phyloP scores from a whole-genome alignment of 2,797 vertebrate genomes.

The Anniella stebbinsi region DNA sequence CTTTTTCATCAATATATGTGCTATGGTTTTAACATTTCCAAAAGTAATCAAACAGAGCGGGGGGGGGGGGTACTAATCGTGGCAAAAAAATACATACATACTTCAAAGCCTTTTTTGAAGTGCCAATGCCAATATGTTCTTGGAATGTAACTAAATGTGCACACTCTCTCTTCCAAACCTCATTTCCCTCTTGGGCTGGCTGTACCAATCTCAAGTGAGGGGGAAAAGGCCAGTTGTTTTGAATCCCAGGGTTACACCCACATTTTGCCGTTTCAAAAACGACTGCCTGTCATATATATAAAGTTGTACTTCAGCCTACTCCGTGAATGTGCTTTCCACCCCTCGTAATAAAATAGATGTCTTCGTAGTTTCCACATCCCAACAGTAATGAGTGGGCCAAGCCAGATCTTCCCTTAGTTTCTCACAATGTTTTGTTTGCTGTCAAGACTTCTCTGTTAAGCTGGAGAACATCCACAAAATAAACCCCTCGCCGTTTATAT shows the following conservation, averaged over 20 bases:
- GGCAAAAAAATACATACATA: constrained; percentile 81
- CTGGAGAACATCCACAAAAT: constrained; percentile 51
- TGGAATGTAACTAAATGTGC: constrained; percentile 84
- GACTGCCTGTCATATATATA: constrained; percentile 75
- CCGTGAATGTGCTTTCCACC: constrained; percentile 76
- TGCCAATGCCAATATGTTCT: constrained; percentile 87
- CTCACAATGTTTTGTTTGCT: constrained; percentile 81
- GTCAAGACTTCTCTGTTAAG: constrained; percentile 72
- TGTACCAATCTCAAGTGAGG: constrained; percentile 81
- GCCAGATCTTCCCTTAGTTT: constrained; percentile 76
- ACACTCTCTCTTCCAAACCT: constrained; percentile 84
- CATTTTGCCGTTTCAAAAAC: constrained; percentile 79
- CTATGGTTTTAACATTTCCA: constrained; percentile 83
- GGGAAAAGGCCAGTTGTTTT: constrained; percentile 82
- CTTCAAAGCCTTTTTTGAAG: constrained; percentile 82
- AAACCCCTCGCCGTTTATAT: constrained; percentile 55
- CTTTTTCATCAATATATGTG: constrained; percentile 82
- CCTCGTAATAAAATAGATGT: constrained; percentile 77
- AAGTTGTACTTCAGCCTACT: constrained; percentile 72
- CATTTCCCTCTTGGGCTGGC: constrained; percentile 85
- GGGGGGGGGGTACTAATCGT: constrained; percentile 81
- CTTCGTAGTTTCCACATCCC: constrained; percentile 83
- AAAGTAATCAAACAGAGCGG: constrained; percentile 80
- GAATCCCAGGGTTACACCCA: constrained; percentile 86
- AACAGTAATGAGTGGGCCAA: constrained; percentile 72